Conservation (phyloP, 2,888 invertebrate genomes). For the Furcula furcula region DNA sequence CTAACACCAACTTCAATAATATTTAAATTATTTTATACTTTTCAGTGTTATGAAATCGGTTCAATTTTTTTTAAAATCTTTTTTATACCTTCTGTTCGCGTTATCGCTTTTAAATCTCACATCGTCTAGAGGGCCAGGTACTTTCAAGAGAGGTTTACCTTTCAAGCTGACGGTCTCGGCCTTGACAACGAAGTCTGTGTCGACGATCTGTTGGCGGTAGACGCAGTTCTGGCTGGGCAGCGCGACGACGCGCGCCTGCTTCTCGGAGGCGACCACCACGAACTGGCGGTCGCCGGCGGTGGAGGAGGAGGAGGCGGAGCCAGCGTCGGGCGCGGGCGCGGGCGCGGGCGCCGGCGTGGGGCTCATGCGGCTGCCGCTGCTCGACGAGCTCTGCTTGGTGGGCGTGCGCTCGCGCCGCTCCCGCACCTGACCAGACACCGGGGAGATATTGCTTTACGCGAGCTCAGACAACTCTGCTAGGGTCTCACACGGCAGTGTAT, state of each 20-base stretch:
- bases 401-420: constrained; percentile 81
- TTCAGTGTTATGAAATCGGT: too few relatives aligned
- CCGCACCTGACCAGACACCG: constrained; percentile 49
- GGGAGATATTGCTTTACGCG: too few relatives aligned
- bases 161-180: constrained; percentile 95
- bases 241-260: constrained; percentile 96
- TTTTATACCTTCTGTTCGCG: too few relatives aligned
- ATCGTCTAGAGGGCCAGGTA: too few relatives aligned
- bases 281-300: constrained; percentile 91
- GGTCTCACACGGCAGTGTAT: too few relatives aligned
- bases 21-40: too few relatives aligned
- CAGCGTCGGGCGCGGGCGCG: constrained; percentile 84
- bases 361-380: constrained; percentile 87
- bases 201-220: constrained; percentile 95
- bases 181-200: constrained; percentile 96
- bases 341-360: constrained; percentile 83
- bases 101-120: too few relatives aligned
- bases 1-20: too few relatives aligned
- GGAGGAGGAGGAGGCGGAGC: constrained; percentile 42
- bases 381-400: constrained; percentile 81
- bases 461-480: too few relatives aligned
- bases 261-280: constrained; percentile 96
- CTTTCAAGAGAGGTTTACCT: too few relatives aligned
- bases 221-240: constrained; percentile 97
- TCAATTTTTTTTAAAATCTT: too few relatives aligned